Base-by-base conservation (phyloP, 2,797 vertebrate genomes). In the Botia kubotai region DNA sequence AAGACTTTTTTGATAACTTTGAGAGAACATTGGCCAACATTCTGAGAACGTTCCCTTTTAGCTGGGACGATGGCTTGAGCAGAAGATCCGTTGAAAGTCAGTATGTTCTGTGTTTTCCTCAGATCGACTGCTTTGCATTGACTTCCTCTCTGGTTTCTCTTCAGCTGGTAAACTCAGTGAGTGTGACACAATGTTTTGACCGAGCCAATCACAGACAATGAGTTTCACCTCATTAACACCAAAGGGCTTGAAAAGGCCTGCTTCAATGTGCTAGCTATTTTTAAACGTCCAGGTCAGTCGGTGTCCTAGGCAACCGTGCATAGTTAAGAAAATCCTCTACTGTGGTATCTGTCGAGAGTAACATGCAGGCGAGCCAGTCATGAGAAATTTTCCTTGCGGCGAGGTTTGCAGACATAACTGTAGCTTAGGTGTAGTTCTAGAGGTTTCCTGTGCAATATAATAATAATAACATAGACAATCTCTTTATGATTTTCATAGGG, bases 271-370 rank as follows among this genome's bases (percentile, higher is more conserved):
- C 82, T 87, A 77, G 83, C 87, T 93, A 89, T 93, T 93, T 95
- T 92, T 92, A 89, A 85, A 87, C 84, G 68, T 84, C 86, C 81
- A 36, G 88, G 87, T 90, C 89, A 89, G 72, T 86, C 84, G 72
- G 88, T 93, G 91, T 94, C 94, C 91, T 89, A 91, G 92, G 92
- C 91, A 95, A 94, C 91, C 48, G 0, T 80, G 71, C 86, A 81
- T 88, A 90, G 77, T 83, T 86, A 82, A 89, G 86, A 81, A 92
- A 89, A 89, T 89, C 81, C 82, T 75, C 82, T 81, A 87, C 81
- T 86, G 88, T 77, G 75, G 89, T 84, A 88, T 88, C 14, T 50
- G 73, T 65, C 65, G 82, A 81, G 75, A 75, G 67, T 19, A 76
- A 75, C 23, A 77, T 0, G 0, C 80, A 62, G 82, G 52, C 70